Base-by-base conservation (phyloP, 2,888 invertebrate genomes). In the Plebejus melissa region DNA sequence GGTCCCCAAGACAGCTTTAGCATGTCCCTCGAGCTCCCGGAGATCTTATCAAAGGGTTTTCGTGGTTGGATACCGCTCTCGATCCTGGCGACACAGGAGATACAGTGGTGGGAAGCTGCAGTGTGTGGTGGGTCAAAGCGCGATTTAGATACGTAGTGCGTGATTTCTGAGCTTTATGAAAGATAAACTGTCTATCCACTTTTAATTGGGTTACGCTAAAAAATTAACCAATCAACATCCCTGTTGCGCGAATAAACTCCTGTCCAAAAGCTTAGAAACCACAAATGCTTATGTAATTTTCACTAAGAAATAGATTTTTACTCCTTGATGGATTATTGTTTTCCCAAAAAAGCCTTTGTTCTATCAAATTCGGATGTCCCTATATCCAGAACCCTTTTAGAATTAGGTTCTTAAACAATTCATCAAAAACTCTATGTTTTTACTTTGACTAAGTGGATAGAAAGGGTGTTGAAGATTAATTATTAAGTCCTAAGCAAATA, bases 401-500 rank as follows among this genome's bases (percentile, higher is more conserved):
- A 57, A 1, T 57, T n/a, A 16, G n/a, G n/a, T 57, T n/a, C 5
- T 22, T 22, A 22, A 22, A 22, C 7, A 58, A 58, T 58, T 58
- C 58, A 58, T 58, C 58, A 22, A 58, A 54, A 54, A 4, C 54
- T 58, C 22, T 36, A 65, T 36, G 7, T 65, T 32, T 65, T 36
- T 36, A 32, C 65, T 65, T 65, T 5, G 13, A 36, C 32, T 13
- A 16, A 32, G 32, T 65, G 13, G 65, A 36, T 36, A 13, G 65
- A 65, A 65, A 36, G 32, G 65, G 65, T 13, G 32, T 65, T 16
- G 16, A 65, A 16, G 32, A 36, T 65, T 36, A 22, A 22, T 22
- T 65, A 36, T 65, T 65, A 65, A 36, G 65, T 65, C 65, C 65
- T 65, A 65, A 32, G 11, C 32, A 32, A 65, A 36, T 65, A 65